A percentile compares a stretch with the other conserved stretches of the same genome.
Evolutionary conservation across 2,888 invertebrate genomes (phyloP).

Genomic region (Rhodophaea formosa): DNA sequence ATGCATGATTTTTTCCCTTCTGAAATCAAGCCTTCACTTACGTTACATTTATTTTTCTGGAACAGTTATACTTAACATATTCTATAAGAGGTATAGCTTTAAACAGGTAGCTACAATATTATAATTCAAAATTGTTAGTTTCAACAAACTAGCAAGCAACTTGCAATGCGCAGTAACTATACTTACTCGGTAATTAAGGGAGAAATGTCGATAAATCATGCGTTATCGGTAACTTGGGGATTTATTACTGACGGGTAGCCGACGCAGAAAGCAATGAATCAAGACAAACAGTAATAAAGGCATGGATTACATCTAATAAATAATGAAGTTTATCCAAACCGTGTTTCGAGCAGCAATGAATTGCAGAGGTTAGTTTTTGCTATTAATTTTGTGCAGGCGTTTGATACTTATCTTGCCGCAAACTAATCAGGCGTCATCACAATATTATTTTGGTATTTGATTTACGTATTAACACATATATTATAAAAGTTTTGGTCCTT

Average conservation of each 20-base stretch:
- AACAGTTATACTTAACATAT: no score
- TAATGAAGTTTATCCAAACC: not conserved
- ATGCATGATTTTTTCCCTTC: no score
- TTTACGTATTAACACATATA: no score
- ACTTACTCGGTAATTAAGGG: constrained; percentile 4
- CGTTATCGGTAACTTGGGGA: constrained; percentile 10
- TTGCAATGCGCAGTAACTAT: not conserved
- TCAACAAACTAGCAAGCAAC: not conserved
- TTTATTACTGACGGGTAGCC: not conserved
- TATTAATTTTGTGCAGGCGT: not conserved
- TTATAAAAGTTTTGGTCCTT: no score
- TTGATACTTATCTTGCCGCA: not conserved
- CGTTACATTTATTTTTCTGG: no score
- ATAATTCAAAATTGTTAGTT: not conserved
- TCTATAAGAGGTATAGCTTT: no score
- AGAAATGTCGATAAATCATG: constrained; percentile 8
- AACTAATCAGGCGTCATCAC: no score
- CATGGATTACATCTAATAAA: constrained; percentile 1
- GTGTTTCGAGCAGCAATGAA: not conserved
- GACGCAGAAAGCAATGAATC: not conserved
- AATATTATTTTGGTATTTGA: no score
- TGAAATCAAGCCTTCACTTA: no score
- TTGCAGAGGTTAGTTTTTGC: not conserved
- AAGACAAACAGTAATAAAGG: not conserved
- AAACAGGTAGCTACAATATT: not conserved